Evolutionary conservation across 2,113 vertebrate species (phyloP).

Genomic region (Grallaria varia): DNA sequence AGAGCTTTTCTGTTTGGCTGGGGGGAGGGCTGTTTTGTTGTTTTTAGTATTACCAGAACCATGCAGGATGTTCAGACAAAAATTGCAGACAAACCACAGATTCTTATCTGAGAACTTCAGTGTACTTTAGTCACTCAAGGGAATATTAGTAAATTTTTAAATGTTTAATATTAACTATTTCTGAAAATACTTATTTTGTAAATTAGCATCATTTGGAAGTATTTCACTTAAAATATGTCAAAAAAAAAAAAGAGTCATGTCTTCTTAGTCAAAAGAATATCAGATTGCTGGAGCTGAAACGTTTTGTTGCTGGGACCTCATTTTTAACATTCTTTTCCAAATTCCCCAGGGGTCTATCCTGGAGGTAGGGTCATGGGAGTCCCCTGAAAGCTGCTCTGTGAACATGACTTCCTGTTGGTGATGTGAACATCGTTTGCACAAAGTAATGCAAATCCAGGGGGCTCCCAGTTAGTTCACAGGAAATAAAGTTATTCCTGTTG

Average conservation of each 20-base stretch:
- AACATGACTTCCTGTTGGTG: slow-evolving; percentile 12
- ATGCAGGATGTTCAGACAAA: slow-evolving; percentile 39
- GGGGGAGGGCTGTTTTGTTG: background rate
- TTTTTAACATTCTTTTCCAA: slow-evolving; percentile 34
- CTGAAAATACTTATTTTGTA: background rate
- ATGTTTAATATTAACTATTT: background rate
- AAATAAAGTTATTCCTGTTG: slow-evolving; percentile 58
- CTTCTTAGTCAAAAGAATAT: background rate
- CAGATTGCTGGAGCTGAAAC: background rate
- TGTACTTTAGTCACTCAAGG: background rate
- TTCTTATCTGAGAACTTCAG: background rate
- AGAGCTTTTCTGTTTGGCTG: background rate
- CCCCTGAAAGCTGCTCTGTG: slow-evolving; percentile 35
- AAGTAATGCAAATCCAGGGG: slow-evolving; percentile 30
- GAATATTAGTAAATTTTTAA: background rate
- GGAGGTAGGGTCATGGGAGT: slow-evolving; percentile 57
- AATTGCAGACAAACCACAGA: slow-evolving; percentile 22
- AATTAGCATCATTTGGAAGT: background rate
- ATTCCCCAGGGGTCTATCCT: slow-evolving; percentile 39
- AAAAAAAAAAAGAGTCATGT: background rate
- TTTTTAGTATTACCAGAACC: slow-evolving; percentile 21
- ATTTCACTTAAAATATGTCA: background rate
- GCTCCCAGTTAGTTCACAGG: slow-evolving; percentile 56
- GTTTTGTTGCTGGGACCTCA: background rate
- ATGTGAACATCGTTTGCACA: slow-evolving; percentile 12